phyloP scores from a whole-genome alignment of 2,888 invertebrate genomes.

The Adela reaumurella region DNA sequence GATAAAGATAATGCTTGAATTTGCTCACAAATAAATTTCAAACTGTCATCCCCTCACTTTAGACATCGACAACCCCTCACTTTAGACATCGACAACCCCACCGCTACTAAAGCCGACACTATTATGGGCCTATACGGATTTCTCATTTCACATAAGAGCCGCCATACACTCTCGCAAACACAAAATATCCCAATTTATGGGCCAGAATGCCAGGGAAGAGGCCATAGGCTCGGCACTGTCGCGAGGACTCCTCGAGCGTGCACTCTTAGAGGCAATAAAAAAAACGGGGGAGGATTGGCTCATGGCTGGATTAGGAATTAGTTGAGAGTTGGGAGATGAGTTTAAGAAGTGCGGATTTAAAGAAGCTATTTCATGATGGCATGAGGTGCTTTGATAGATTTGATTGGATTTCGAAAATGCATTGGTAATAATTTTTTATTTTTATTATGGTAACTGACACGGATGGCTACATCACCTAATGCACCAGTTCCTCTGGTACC shows the following conservation, averaged over 20 bases:
- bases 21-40: too few relatives aligned
- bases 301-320: background rate
- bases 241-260: background rate
- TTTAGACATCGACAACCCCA: background rate
- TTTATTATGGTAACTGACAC: too few relatives aligned
- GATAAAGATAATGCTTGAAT: too few relatives aligned
- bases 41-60: too few relatives aligned
- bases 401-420: too few relatives aligned
- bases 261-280: background rate
- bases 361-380: too few relatives aligned
- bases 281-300: background rate
- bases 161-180: background rate
- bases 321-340: background rate
- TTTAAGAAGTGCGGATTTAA: too few relatives aligned
- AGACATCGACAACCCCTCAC: too few relatives aligned
- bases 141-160: background rate
- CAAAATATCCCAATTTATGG: background rate
- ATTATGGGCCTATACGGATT: background rate
- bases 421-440: too few relatives aligned
- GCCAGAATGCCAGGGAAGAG: background rate
- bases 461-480: too few relatives aligned
- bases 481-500: too few relatives aligned
- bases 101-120: background rate
- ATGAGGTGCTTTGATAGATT: too few relatives aligned
- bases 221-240: background rate